Conservation (phyloP, 2,888 invertebrate genomes). For the Tiphia femorata region DNA sequence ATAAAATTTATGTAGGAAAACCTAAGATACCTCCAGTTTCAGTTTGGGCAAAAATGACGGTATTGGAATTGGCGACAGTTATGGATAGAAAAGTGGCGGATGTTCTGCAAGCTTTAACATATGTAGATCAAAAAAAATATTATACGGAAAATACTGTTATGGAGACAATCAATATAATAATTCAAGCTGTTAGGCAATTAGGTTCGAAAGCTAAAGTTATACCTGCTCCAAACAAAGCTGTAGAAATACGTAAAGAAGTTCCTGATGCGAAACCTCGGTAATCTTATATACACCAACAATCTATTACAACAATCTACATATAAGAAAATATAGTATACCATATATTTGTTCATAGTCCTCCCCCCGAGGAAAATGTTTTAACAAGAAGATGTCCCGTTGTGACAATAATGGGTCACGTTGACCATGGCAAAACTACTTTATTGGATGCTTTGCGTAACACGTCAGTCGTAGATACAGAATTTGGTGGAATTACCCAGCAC, state of each 20-base stretch:
- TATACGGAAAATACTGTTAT: constrained; percentile 74
- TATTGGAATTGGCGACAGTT: constrained; percentile 78
- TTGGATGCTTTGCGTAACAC: constrained; percentile 90
- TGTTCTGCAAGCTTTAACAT: constrained; percentile 78
- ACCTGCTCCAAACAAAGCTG: constrained; percentile 69
- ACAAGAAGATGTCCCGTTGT: constrained; percentile 91
- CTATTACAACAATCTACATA: background rate
- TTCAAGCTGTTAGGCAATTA: constrained; percentile 78
- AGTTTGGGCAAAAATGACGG: constrained; percentile 88
- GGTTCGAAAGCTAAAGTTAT: constrained; percentile 76
- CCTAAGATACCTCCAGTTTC: constrained; percentile 53
- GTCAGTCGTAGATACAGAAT: constrained; percentile 90
- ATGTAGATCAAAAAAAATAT: constrained; percentile 73
- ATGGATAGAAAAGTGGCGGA: constrained; percentile 77
- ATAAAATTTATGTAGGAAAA: too few species aligned
- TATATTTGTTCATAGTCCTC: constrained; percentile 67
- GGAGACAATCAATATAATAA: constrained; percentile 75
- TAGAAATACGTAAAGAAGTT: constrained; percentile 64
- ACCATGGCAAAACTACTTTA: constrained; percentile 98
- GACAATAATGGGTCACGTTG: constrained; percentile 99
- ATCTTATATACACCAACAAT: constrained; percentile 11
- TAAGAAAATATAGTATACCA: background rate
- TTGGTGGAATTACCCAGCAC: constrained; percentile 99
- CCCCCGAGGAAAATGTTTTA: constrained; percentile 76
- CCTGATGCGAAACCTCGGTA: constrained; percentile 55